phyloP scores from a whole-genome alignment of 2,888 invertebrate genomes.

The Oxyscelio sp. region DNA sequence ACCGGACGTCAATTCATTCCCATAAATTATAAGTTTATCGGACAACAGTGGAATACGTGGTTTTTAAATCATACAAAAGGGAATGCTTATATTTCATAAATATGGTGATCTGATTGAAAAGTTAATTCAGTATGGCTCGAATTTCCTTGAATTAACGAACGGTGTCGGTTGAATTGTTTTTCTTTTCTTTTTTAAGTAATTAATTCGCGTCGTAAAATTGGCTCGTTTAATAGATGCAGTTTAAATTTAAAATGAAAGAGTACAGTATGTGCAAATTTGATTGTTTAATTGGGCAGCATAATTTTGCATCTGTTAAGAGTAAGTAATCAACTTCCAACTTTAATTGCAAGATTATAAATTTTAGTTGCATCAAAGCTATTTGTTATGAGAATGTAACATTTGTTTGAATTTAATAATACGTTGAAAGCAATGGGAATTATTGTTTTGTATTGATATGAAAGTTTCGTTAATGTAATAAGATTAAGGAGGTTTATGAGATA shows the following conservation, averaged over 20 bases:
- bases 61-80: neutral
- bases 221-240: conserved; percentile 3
- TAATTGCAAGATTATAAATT: no score
- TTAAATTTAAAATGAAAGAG: neutral
- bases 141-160: neutral
- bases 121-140: neutral
- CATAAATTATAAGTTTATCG: neutral
- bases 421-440: no score
- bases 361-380: no score
- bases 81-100: neutral
- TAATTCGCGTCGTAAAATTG: neutral
- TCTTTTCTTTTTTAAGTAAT: conserved; percentile 3
- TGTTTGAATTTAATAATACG: no score
- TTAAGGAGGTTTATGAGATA: no score
- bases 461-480: no score
- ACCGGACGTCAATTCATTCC: neutral
- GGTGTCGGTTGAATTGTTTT: conserved; percentile 4
- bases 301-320: neutral
- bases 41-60: neutral
- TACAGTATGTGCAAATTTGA: neutral
- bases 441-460: no score
- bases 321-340: no score
- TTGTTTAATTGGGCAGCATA: neutral
- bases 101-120: neutral
- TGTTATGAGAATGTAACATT: no score